Percentiles rank a stretch among this genome's conserved stretches.
These are phyloP conservation scores for Acheta domesticus DNA, from an alignment of 2,888 invertebrate genomes.

Conservation along the genomic window DNA sequence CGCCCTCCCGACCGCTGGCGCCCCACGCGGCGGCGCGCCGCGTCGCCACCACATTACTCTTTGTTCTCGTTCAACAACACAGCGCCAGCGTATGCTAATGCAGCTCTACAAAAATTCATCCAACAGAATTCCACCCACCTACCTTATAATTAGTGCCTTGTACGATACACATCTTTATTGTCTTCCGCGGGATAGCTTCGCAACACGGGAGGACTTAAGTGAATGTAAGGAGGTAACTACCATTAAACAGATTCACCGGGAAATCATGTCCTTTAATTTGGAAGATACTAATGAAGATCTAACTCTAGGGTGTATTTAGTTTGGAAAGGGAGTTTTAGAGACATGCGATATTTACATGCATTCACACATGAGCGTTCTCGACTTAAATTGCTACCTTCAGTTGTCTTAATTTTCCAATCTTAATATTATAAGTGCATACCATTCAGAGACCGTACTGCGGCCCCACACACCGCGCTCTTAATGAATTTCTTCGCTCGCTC, in stretches of 20 bases:
- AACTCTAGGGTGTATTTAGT: not conserved
- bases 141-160: constrained; percentile 1
- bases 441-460: not conserved
- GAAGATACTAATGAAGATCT: constrained; percentile 5
- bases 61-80: constrained; percentile 10
- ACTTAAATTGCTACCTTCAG: not conserved
- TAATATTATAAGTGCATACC: not conserved
- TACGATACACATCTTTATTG: constrained; percentile 18
- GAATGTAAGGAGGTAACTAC: constrained; percentile 18
- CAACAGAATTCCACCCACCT: not conserved
- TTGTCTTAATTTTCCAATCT: not conserved
- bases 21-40: not conserved
- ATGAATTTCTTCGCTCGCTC: not conserved
- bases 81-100: not conserved
- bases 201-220: not conserved
- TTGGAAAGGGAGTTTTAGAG: not conserved
- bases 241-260: constrained; percentile 11
- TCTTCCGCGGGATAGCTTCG: not conserved
- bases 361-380: not conserved
- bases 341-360: constrained; percentile 10
- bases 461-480: not conserved
- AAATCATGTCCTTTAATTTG: constrained; percentile 18
- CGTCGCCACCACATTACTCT: not conserved
- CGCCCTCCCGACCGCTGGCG: not conserved
- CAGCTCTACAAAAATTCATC: not conserved